Conservation (phyloP, 2,888 invertebrate genomes). For the Lordiphosa andalusiaca region DNA sequence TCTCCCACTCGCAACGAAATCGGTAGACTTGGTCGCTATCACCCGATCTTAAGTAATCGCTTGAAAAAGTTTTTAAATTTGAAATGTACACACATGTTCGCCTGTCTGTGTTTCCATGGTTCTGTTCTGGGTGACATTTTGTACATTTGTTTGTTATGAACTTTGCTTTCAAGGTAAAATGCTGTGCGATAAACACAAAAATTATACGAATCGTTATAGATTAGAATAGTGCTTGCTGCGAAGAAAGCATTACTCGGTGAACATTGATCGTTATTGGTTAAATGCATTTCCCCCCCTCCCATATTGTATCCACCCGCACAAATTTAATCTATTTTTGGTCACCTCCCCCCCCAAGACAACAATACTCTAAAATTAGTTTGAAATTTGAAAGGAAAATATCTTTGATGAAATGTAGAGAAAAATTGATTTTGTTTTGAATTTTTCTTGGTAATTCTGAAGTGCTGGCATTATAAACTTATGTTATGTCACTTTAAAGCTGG, state of each 20-base stretch:
- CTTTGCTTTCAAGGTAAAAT: slow-evolving; percentile 60
- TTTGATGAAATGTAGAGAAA: neutral
- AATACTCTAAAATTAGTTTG: slow-evolving; percentile 21
- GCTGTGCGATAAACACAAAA: slow-evolving; percentile 50
- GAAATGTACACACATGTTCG: slow-evolving; percentile 5
- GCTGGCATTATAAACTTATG: too few species aligned
- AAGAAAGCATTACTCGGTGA: neutral
- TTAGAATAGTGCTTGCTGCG: neutral
- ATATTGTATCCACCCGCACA: neutral
- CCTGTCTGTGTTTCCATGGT: neutral
- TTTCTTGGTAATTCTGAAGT: neutral
- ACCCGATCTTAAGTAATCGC: slow-evolving; percentile 48
- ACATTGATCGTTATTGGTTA: neutral
- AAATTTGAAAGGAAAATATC: too few species aligned
- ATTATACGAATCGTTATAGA: slow-evolving; percentile 10
- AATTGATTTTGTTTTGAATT: slow-evolving; percentile 1
- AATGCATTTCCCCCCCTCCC: neutral
- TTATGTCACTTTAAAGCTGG: too few species aligned
- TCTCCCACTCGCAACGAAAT: slow-evolving; percentile 21
- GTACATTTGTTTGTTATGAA: slow-evolving; percentile 39
- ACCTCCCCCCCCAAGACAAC: slow-evolving; percentile 1
- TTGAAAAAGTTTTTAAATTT: slow-evolving; percentile 22
- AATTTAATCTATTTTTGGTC: slow-evolving; percentile 8
- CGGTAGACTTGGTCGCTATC: slow-evolving; percentile 32
- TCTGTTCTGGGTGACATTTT: slow-evolving; percentile 8